Percentiles rank a stretch among this genome's conserved stretches.
Conservation (phyloP, 2,797 vertebrate genomes). For the Hyperoplus lanceolatus region DNA sequence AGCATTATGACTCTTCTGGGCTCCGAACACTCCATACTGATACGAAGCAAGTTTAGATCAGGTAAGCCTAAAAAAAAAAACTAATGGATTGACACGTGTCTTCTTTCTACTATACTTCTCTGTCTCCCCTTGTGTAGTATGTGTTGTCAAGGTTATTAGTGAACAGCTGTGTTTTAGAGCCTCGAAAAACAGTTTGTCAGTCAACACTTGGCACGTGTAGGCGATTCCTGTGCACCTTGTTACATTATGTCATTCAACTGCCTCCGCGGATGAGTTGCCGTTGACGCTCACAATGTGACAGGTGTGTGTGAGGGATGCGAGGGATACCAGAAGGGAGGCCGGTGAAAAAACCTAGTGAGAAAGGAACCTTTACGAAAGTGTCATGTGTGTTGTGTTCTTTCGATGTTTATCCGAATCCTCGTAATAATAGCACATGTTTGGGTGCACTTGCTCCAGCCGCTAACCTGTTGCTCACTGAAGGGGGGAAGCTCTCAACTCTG, state of each 20-base stretch:
- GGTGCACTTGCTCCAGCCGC: slow-evolving; percentile 60
- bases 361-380: not conserved
- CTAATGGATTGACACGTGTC: not conserved
- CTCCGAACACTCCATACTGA: slow-evolving; percentile 97
- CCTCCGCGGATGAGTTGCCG: slow-evolving; percentile 16
- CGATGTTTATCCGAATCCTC: slow-evolving; percentile 21
- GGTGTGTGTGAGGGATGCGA: slow-evolving; percentile 48
- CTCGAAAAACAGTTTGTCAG: slow-evolving; percentile 23
- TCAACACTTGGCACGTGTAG: slow-evolving; percentile 27
- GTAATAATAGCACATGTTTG: slow-evolving; percentile 11
- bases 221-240: too few species aligned
- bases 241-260: slow-evolving; percentile 28
- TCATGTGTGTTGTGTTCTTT: slow-evolving; percentile 23
- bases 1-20: slow-evolving; percentile 98
- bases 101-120: not conserved
- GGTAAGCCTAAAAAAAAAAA: slow-evolving; percentile 86
- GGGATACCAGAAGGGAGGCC: slow-evolving; percentile 9
- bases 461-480: slow-evolving; percentile 28
- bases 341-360: slow-evolving; percentile 13
- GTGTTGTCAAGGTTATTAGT: not conserved
- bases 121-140: not conserved
- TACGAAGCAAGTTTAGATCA: slow-evolving; percentile 99
- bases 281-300: slow-evolving; percentile 45
- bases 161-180: slow-evolving; percentile 1
- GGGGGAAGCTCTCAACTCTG: slow-evolving; percentile 35